Evolutionary conservation across 1,140 invertebrate genomes (phyloP).

Genomic region (Apis dorsata): DNA sequence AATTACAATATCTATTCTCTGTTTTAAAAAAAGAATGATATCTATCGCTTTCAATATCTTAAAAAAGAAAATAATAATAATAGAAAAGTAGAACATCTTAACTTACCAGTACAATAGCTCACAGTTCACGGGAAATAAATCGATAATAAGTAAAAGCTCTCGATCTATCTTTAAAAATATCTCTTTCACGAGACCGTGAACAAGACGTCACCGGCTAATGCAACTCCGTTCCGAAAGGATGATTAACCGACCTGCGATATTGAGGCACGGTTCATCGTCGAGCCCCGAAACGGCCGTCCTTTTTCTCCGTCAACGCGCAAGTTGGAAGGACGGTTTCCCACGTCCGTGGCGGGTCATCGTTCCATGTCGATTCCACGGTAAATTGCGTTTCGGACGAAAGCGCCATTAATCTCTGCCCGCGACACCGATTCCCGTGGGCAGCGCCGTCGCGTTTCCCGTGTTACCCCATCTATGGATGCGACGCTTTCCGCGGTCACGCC

Average conservation of each 20-base stretch:
- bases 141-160: too few relatives aligned
- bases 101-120: too few relatives aligned
- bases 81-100: too few relatives aligned
- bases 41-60: too few relatives aligned
- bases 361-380: slow-evolving; percentile 60
- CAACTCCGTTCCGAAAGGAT: not conserved
- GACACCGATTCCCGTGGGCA: slow-evolving; percentile 48
- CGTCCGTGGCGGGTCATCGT: slow-evolving; percentile 53
- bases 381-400: slow-evolving; percentile 62
- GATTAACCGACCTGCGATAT: slow-evolving; percentile 23
- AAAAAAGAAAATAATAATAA: too few relatives aligned
- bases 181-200: too few relatives aligned
- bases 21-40: too few relatives aligned
- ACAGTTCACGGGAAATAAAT: too few relatives aligned
- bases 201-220: not conserved
- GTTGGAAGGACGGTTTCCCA: slow-evolving; percentile 7
- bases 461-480: slow-evolving; percentile 1
- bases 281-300: not conserved
- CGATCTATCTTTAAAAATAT: too few relatives aligned
- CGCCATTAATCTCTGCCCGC: slow-evolving; percentile 57
- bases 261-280: not conserved
- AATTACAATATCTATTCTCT: too few relatives aligned
- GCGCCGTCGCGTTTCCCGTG: slow-evolving; percentile 31
- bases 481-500: slow-evolving; percentile 29
- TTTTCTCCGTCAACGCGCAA: slow-evolving; percentile 22